Evolutionary conservation across 2,888 invertebrate species (phyloP), one percentile per base, ranked within the genome.

Genomic region (Eulithis prunata): DNA sequence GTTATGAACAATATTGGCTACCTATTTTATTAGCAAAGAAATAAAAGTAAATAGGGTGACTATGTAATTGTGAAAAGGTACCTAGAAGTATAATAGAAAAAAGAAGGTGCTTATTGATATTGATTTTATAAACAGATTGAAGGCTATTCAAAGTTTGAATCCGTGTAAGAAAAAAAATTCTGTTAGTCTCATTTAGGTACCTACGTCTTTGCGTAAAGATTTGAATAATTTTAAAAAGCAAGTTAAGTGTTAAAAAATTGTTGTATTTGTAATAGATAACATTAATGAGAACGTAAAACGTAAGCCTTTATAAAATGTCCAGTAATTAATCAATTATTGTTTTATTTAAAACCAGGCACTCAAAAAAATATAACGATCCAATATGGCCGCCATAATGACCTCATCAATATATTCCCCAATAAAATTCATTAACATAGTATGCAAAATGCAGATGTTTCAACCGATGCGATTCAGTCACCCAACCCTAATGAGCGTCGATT

Each of bases 401-500:
- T 61, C 68, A 78, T 62, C 67, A 78, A 75, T 72, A 75, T 75
- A 79, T 74, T 72, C 62, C 73, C 71, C 55, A 69, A 68, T 64
- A 46, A 68, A 64, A 64, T 51, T 64, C 66, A 70, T 70, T 69
- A 66, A 71, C 71, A 70, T 71, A 76, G 72, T 78, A 78, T 69
- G 70, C 70, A 71, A 74, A 75, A 77, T 75, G 75, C 78, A 79
- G 78, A 82, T 82, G 80, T 68, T 71, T 75, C 79, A 73, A 76
- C 72, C 64, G 71, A 78, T 81, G 79, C 84, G 83, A 85, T 86
- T 81, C 82, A 83, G 75, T 82, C 80, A 81, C 45, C 41, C 45
- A 53, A 38, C 57, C 84, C 87, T 90, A 87, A 90, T 88, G 87
- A 84, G 79, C 77, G 79, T 75, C 87, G 82, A 88, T 90, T 88